Percentiles rank a stretch among this genome's conserved stretches.
Conservation (phyloP, 2,888 invertebrate genomes). For the Drosophila antonietae region DNA sequence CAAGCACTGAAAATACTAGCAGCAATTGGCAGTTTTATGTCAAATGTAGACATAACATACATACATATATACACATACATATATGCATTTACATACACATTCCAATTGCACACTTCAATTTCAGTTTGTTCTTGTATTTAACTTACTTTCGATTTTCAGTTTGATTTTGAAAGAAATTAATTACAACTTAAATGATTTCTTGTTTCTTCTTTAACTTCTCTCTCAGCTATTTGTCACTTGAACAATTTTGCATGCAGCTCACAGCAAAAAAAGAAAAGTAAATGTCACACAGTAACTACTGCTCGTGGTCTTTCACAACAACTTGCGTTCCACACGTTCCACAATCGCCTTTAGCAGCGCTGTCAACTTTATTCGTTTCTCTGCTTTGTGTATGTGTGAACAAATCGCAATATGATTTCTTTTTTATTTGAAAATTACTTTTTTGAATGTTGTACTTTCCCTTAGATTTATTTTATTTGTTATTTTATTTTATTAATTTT, state of each 20-base stretch:
- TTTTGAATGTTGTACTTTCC: no score
- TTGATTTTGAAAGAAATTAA: background rate
- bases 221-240: background rate
- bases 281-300: background rate
- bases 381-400: background rate
- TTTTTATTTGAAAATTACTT: background rate
- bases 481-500: background rate
- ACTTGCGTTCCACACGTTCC: conserved; percentile 21
- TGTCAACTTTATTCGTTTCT: conserved; percentile 25
- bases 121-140: background rate
- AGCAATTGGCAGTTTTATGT: background rate
- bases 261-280: no score
- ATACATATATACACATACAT: background rate
- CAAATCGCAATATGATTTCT: background rate
- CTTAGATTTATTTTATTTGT: background rate
- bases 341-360: conserved; percentile 8
- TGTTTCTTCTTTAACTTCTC: background rate
- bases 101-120: background rate
- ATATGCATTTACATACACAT: background rate
- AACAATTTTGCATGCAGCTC: background rate
- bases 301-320: conserved; percentile 7
- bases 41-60: background rate
- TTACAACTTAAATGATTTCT: background rate
- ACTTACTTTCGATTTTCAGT: conserved; percentile 11
- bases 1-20: background rate